These are phyloP conservation scores for Sander vitreus DNA, from an alignment of 2,113 vertebrate genomes.

Conservation along the genomic window DNA sequence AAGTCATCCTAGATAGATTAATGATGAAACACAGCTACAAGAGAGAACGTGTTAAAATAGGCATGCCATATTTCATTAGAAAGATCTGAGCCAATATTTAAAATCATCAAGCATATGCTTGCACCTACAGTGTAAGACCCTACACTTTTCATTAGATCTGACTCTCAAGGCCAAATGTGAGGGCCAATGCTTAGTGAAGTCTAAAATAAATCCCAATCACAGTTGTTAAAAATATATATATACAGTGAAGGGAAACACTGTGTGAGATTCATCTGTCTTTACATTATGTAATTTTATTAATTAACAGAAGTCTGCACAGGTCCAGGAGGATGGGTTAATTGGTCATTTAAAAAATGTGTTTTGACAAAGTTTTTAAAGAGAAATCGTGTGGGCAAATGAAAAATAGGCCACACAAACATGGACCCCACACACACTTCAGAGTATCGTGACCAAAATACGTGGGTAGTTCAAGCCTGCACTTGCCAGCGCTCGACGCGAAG, in stretches of 20 bases:
- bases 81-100: not conserved
- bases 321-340: conserved; percentile 26
- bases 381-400: conserved; percentile 3
- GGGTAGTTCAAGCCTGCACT: conserved; percentile 72
- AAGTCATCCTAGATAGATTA: too few relatives aligned
- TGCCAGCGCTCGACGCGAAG: conserved; percentile 67
- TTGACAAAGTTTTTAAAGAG: conserved; percentile 59
- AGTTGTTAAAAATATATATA: not conserved
- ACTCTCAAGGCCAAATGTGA: not conserved
- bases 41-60: conserved; percentile 2
- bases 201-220: conserved; percentile 13
- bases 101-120: not conserved
- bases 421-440: conserved; percentile 68
- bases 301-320: conserved; percentile 4
- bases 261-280: not conserved
- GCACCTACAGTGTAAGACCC: not conserved
- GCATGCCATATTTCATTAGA: not conserved
- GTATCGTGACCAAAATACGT: conserved; percentile 44
- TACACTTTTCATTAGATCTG: conserved; percentile 6
- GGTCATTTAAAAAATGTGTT: conserved; percentile 39
- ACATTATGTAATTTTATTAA: conserved; percentile 10
- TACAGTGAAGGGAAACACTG: not conserved
- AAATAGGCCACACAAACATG: conserved; percentile 40
- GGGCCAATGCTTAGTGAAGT: not conserved
- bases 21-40: not conserved